Conservation (phyloP, 2,888 invertebrate species). For the Malthinus seriepunctatus region DNA sequence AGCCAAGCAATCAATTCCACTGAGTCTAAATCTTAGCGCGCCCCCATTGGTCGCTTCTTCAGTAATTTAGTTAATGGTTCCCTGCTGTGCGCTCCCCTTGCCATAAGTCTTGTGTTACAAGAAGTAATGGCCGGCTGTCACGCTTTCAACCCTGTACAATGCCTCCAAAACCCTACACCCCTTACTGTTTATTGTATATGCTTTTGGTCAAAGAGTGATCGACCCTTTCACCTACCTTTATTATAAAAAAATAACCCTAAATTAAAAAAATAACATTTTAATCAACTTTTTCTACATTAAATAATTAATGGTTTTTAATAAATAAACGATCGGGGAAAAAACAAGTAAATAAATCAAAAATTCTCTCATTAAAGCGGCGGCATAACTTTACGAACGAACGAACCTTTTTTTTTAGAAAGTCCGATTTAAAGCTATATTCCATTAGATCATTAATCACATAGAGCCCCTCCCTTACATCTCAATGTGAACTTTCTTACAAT, state of each 20-base stretch:
- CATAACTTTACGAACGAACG: too few species aligned
- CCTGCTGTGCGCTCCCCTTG: slow-evolving; percentile 52
- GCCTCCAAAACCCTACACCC: slow-evolving; percentile 39
- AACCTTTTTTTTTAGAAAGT: neutral
- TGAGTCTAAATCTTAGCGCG: slow-evolving; percentile 50
- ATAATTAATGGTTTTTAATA: too few species aligned
- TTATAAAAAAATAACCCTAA: slow-evolving; percentile 6
- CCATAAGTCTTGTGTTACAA: slow-evolving; percentile 54
- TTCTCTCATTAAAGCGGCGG: too few species aligned
- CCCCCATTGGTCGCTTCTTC: slow-evolving; percentile 53
- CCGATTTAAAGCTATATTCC: slow-evolving; percentile 9
- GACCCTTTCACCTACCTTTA: slow-evolving; percentile 23
- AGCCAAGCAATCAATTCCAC: slow-evolving; percentile 53
- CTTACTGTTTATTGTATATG: slow-evolving; percentile 9
- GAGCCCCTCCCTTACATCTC: slow-evolving; percentile 66
- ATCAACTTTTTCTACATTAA: too few species aligned
- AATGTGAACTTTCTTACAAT: slow-evolving; percentile 55
- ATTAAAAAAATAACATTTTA: slow-evolving; percentile 3
- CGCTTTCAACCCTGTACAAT: slow-evolving; percentile 51
- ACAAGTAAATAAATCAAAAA: too few species aligned
- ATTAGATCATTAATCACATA: slow-evolving; percentile 45
- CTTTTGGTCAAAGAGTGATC: slow-evolving; percentile 12
- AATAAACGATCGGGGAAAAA: too few species aligned
- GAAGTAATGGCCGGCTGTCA: slow-evolving; percentile 58
- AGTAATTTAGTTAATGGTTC: slow-evolving; percentile 57